phyloP scores from a whole-genome alignment of 2,113 vertebrate genomes.

The Anser brachyrhynchus region DNA sequence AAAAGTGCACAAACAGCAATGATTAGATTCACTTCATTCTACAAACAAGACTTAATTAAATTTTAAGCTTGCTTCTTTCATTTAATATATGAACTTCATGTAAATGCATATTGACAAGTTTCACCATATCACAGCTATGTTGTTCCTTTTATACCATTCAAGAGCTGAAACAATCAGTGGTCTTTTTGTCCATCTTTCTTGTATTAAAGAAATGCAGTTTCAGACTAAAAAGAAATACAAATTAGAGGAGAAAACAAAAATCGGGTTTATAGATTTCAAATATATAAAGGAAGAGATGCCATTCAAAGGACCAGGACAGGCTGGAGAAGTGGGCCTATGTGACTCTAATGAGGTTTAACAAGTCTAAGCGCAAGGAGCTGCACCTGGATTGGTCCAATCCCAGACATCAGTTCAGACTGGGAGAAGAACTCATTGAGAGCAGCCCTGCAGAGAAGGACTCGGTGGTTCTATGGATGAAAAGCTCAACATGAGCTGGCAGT shows the following conservation, averaged over 20 bases:
- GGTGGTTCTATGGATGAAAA: too few relatives aligned
- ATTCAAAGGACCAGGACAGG: too few relatives aligned
- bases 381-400: too few relatives aligned
- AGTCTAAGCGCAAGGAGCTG: too few relatives aligned
- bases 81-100: not conserved
- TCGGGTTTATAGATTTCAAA: not conserved
- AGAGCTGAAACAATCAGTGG: not conserved
- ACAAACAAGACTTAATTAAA: constrained; percentile 11
- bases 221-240: not conserved
- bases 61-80: constrained; percentile 18
- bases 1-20: constrained; percentile 39
- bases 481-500: too few relatives aligned
- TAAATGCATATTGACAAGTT: constrained; percentile 1
- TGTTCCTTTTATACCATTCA: not conserved
- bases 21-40: constrained; percentile 43
- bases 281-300: not conserved
- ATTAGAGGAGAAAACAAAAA: not conserved
- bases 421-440: too few relatives aligned
- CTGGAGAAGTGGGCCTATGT: too few relatives aligned
- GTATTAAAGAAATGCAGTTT: not conserved
- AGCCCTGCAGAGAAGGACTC: too few relatives aligned
- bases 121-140: not conserved
- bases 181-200: not conserved
- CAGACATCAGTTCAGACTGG: too few relatives aligned
- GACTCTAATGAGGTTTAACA: too few relatives aligned